phyloP scores from a whole-genome alignment of 2,113 vertebrate genomes.

The Arenaria interpres region DNA sequence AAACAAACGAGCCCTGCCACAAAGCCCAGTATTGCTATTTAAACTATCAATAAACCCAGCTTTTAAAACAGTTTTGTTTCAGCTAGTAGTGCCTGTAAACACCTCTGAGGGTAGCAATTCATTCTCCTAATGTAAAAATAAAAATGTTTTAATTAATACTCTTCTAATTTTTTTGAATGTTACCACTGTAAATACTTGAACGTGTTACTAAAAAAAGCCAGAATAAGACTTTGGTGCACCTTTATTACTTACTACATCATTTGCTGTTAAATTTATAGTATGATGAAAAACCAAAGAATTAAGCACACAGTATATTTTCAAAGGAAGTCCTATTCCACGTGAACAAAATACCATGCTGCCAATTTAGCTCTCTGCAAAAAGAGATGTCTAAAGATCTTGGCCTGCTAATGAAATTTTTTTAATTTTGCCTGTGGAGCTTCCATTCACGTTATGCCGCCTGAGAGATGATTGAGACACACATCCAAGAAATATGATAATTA shows the following conservation, averaged over 20 bases:
- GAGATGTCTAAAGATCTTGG: not conserved
- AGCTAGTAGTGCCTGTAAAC: not conserved
- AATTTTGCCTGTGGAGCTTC: not conserved
- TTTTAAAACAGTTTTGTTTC: not conserved
- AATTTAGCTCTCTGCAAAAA: constrained; percentile 1
- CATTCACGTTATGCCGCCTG: not conserved
- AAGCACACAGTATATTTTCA: not conserved
- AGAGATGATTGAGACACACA: not conserved
- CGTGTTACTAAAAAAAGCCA: not conserved
- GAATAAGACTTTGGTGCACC: not conserved
- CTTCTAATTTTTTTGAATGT: not conserved
- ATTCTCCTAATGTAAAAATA: not conserved
- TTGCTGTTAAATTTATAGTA: not conserved
- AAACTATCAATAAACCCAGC: not conserved
- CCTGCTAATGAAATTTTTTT: not conserved
- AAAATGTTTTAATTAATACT: not conserved
- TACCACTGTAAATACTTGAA: not conserved
- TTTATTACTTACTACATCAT: not conserved
- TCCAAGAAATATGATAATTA: constrained; percentile 17
- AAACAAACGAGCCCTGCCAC: not conserved
- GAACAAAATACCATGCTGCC: not conserved
- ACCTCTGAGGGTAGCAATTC: not conserved
- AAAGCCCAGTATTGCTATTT: not conserved
- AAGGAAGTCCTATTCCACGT: not conserved
- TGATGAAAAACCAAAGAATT: not conserved